Evolutionary conservation across 1,140 invertebrate species (phyloP), one percentile per base, ranked within the genome.

Genomic region (Odontomachus brunneus): DNA sequence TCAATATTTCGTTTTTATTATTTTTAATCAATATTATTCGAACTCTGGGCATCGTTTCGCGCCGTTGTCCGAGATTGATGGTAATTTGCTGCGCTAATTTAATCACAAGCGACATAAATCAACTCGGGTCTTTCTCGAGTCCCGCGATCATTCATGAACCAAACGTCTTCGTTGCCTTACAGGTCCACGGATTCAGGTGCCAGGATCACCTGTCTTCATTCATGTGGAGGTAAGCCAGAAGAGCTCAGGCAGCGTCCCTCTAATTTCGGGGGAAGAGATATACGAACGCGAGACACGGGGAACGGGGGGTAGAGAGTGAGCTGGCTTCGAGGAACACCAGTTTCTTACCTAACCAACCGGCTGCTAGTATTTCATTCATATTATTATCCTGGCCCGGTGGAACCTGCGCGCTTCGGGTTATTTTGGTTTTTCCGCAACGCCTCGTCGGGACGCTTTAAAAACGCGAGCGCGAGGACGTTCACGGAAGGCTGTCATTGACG

Each of bases 181-280:
- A 24, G n/a, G 57, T 33, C 53, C 26, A 63, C 55, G 38, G 72
- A 63, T 49, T n/a, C 24, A 51, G 67, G 67, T 88, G 62, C 69
- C 73, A 88, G 83, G 83, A 89, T 17, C n/a, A 81, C 65, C 55
- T 60, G 22, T 89, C 82, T 91, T 90, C 89, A 90, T 90, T 91
- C 88, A 88, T 81, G 83, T 89, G 88, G 82, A 91, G 72, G 29
- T 82, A 71, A 83, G 87, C 86, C 85, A 87, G 82, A 76, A 51
- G 48, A 78, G 19, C 26, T 59, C 65, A 44, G 53, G 38, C 33
- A 57, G 38, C 59, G 57, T 65, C 84, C 62, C 38, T 87, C 76
- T 85, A 87, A 90, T 89, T 89, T 85, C 78, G 81, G 60, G 67
- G 19, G 62, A 55, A 73, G 48, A 74, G 80, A 81, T 57, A 48